Evolutionary conservation across 2,888 invertebrate genomes (phyloP), one percentile per base, ranked within the genome.

Genomic region (Subacronicta megacephala): DNA sequence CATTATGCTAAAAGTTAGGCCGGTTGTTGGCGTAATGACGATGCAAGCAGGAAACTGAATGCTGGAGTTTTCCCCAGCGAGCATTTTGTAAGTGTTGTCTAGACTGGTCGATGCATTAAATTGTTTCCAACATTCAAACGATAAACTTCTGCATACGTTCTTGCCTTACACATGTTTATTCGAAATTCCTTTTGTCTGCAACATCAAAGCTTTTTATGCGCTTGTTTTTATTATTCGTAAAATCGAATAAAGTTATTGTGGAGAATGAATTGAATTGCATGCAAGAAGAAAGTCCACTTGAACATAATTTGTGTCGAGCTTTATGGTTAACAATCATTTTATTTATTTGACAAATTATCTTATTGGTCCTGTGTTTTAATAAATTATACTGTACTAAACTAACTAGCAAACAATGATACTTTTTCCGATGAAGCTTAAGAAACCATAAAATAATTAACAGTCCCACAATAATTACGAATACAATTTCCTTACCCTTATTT

Each of bases 1-100:
- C 63, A 63, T 67, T 63, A 68, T 63, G 67, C 51, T 60, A 56
- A 68, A 69, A 62, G 62, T 65, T 69, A 29, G 31, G 13, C 46
- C 57, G 2, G 41, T 62, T 61, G 65, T 64, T 69, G 43, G 61
- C 33, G 55, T 64, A 67, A 64, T 63, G 60, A 55, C 47, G 49
- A 35, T 61, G 51, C 53, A 51, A 70, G 50, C 7, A 38, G 50
- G 50, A 42, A 62, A 43, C 53, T 62, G 33, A 45, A 56, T 53
- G 57, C 20, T 40, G 43, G 60, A 46, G 52, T 66, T 58, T 52
- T 58, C 65, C 59, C 53, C 9, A 16, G 56, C 53, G 72, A 16
- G 56, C 53, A 72, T 69, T 69, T 58, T 62, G 60, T 66, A 50
- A 23, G 51, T 57, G 62, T 45, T 65, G 49, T 43, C 17, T 20